Percentiles rank a stretch among this genome's conserved stretches.
These are phyloP conservation scores for Andrena camellia DNA, from an alignment of 2,888 invertebrate species.

Conservation along the genomic window DNA sequence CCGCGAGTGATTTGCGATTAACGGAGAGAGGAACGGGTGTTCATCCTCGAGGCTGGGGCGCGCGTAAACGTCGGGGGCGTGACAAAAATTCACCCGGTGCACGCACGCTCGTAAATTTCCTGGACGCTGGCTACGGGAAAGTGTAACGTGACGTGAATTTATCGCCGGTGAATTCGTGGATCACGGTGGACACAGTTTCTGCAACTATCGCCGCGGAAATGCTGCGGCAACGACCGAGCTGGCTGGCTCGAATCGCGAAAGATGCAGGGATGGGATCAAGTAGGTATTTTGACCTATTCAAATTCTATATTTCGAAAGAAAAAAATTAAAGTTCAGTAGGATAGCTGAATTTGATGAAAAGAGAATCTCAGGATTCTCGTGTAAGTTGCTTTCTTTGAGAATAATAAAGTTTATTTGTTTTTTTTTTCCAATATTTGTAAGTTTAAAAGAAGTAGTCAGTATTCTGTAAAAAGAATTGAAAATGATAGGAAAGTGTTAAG, in stretches of 20 bases:
- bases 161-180: slow-evolving; percentile 22
- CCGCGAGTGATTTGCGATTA: slow-evolving; percentile 66
- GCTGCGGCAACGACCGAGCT: background rate
- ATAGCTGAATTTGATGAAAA: too few species aligned
- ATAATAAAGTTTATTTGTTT: too few species aligned
- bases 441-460: too few species aligned
- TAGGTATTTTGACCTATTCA: too few species aligned
- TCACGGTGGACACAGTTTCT: slow-evolving; percentile 21
- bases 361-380: too few species aligned
- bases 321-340: too few species aligned
- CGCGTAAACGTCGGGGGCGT: slow-evolving; percentile 49
- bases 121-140: background rate
- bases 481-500: too few species aligned
- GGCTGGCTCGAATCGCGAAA: background rate
- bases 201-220: background rate
- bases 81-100: slow-evolving; percentile 66
- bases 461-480: too few species aligned
- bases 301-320: too few species aligned
- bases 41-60: slow-evolving; percentile 13
- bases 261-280: background rate
- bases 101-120: slow-evolving; percentile 65
- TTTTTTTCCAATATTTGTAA: too few species aligned
- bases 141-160: slow-evolving; percentile 37
- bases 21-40: slow-evolving; percentile 14
- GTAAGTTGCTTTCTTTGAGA: too few species aligned